A percentile compares a stretch with the other conserved stretches of the same genome.
Evolutionary conservation across 2,113 vertebrate species (phyloP).

Genomic region (Prionailurus viverrinus): DNA sequence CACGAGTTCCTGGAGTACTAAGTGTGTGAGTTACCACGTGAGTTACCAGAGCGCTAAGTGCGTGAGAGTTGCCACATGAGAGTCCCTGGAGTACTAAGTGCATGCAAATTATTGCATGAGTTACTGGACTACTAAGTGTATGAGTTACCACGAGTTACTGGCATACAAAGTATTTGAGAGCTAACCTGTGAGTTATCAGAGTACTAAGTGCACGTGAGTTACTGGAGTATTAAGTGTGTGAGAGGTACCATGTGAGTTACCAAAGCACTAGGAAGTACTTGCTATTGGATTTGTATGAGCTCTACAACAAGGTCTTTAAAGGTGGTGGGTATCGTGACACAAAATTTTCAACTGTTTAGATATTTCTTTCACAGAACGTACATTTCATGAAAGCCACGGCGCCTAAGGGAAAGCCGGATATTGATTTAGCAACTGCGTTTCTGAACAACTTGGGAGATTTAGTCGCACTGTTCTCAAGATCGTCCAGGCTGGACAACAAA

Average conservation of each 20-base stretch:
- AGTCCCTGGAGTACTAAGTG: neutral
- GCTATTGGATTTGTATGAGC: neutral
- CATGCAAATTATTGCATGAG: too few species aligned
- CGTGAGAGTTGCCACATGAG: too few species aligned
- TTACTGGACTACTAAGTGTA: neutral
- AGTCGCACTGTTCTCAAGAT: neutral
- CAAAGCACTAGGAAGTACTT: neutral
- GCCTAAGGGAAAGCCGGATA: neutral
- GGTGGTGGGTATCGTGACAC: too few species aligned
- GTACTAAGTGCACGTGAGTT: neutral
- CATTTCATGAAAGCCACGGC: neutral
- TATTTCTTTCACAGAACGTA: neutral
- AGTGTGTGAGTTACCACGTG: too few species aligned
- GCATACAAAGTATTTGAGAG: too few species aligned
- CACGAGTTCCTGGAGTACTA: neutral
- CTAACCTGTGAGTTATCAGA: neutral
- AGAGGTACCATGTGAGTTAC: neutral
- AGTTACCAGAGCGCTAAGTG: too few species aligned
- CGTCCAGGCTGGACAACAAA: neutral
- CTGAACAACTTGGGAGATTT: neutral
- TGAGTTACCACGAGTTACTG: neutral
- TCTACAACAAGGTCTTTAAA: neutral
- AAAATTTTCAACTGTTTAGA: neutral
- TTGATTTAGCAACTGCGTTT: neutral
- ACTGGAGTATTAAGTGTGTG: neutral